Percentiles rank a stretch among this genome's conserved stretches.
Conservation (phyloP, 2,797 vertebrate species). For the Eulemur coronatus region DNA sequence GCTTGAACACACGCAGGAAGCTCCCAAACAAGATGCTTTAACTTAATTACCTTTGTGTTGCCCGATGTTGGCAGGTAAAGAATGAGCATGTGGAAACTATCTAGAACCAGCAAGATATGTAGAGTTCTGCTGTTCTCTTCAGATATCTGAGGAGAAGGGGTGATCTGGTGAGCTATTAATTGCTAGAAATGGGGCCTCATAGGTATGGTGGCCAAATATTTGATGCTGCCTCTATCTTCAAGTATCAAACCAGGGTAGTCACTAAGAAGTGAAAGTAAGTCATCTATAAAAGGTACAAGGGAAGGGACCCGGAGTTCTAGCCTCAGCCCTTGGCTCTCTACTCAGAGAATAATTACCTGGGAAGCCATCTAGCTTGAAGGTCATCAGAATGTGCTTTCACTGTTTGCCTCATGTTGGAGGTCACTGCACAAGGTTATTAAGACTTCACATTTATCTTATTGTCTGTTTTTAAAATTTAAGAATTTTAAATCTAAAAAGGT, state of each 20-base stretch:
- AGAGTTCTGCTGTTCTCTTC: not conserved
- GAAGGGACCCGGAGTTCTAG: not conserved
- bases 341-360: not conserved
- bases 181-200: not conserved
- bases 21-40: not conserved
- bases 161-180: not conserved
- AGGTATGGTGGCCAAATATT: not conserved
- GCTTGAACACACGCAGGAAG: not conserved
- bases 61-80: not conserved
- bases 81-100: not conserved
- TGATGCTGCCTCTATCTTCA: not conserved
- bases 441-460: not conserved
- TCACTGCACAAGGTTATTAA: not conserved
- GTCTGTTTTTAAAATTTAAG: not conserved
- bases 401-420: not conserved
- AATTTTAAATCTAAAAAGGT: conserved; percentile 27
- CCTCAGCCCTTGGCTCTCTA: not conserved
- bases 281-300: not conserved
- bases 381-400: not conserved
- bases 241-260: not conserved
- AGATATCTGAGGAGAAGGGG: not conserved
- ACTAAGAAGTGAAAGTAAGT: not conserved
- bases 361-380: not conserved
- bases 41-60: not conserved
- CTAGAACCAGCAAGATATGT: not conserved